Percentiles rank a stretch among this genome's conserved stretches.
These are phyloP conservation scores for Drosophila prolongata DNA, from an alignment of 2,888 invertebrate species.

Conservation along the genomic window DNA sequence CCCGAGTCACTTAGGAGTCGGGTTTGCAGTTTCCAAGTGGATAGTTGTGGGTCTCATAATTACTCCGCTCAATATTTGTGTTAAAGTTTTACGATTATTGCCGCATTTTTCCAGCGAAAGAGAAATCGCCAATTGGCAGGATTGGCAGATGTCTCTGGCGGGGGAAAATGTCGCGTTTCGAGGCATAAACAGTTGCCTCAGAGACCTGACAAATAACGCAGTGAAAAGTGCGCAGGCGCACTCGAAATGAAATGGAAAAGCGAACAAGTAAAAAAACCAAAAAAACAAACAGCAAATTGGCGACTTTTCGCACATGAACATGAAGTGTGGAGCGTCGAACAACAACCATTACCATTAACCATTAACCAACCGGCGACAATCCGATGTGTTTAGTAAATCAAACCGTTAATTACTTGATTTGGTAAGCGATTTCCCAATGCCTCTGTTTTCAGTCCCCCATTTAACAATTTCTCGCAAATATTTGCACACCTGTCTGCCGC, in stretches of 20 bases:
- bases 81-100: constrained; percentile 75
- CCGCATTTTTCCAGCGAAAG: constrained; percentile 75
- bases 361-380: constrained; percentile 61
- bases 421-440: constrained; percentile 72
- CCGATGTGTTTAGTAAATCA: constrained; percentile 81
- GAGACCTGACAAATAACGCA: constrained; percentile 26
- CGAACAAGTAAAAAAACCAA: constrained; percentile 16
- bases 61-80: constrained; percentile 75
- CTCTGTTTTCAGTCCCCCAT: constrained; percentile 47
- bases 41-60: constrained; percentile 59
- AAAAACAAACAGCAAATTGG: constrained; percentile 27
- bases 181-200: constrained; percentile 56
- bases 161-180: constrained; percentile 22
- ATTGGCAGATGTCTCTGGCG: constrained; percentile 51
- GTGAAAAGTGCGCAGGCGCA: constrained; percentile 70
- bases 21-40: constrained; percentile 8
- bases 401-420: constrained; percentile 81
- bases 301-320: constrained; percentile 42
- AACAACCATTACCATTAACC: constrained; percentile 15
- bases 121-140: constrained; percentile 68
- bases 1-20: constrained; percentile 25
- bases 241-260: constrained; percentile 52
- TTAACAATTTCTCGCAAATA: constrained; percentile 66
- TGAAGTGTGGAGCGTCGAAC: constrained; percentile 38
- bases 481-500: constrained; percentile 44